Base-by-base conservation (phyloP, 2,113 vertebrate species). In the Phyllostomus discolor region DNA sequence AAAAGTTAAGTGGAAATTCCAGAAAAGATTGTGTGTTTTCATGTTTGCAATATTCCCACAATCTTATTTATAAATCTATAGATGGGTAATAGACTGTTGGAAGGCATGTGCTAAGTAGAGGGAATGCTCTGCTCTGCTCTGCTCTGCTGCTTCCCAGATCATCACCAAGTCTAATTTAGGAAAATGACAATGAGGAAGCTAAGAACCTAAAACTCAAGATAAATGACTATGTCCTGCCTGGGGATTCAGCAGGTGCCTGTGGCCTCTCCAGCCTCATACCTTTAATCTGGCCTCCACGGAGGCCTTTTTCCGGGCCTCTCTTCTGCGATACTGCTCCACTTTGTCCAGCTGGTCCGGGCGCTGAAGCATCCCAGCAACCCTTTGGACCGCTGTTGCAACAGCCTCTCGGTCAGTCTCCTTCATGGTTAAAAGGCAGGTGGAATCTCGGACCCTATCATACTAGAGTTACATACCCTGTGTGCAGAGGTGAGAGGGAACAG, bases 301-400 rank as follows among this genome's bases (percentile, higher is more conserved):
- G 3, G 99, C 99, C 97, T 99, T 99, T 93, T 99, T 99, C 4
- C 99, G 99, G 6, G 99, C 99, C 97, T 99, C 99, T 94, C 99
- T 99, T 35, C 99, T 98, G 62, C 99, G 98, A 94, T 99, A 99
- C 96, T 99, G 99, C 87, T 99, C 99, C 96, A 99, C 99, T 96
- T 99, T 99, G 98, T 99, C 99, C 98, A 99, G 98, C 96, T 99
- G 99, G 97, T 99, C 99, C 0, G 99, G 99, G 5, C 99, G 99
- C 97, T 99, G 99, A 46, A 99, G 99, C 99, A 99, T 99, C 67
- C 99, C 99, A 0, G 99, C 99, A 10, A 99, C 99, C 35, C 99
- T 99, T 97, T 99, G 99, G 76, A 99, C 99, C 0, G 99, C 99
- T 1, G 99, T 99, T 35, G 99, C 99, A 16, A 99, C 99, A 0